Evolutionary conservation across 2,797 vertebrate species (phyloP).

Genomic region (Notoglanidium macrostoma): DNA sequence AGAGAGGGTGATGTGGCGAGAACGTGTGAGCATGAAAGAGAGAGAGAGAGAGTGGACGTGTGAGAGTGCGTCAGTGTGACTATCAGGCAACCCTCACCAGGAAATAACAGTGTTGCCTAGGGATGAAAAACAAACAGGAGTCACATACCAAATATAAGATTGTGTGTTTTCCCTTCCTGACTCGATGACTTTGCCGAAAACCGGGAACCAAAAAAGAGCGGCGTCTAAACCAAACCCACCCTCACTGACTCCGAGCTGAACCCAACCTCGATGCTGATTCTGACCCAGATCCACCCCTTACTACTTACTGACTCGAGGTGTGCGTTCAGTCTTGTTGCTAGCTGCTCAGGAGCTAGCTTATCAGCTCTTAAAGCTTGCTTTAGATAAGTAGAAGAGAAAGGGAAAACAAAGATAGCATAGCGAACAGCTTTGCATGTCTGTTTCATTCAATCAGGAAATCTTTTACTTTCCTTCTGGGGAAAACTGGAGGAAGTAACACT

Average conservation of each 20-base stretch:
- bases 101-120: constrained; percentile 68
- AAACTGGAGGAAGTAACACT: not conserved
- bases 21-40: not conserved
- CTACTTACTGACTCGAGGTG: constrained; percentile 22
- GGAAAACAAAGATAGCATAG: constrained; percentile 30
- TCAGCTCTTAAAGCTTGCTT: constrained; percentile 37
- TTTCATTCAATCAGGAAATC: constrained; percentile 9
- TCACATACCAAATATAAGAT: constrained; percentile 57
- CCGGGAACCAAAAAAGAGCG: constrained; percentile 21
- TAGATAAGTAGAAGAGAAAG: constrained; percentile 41
- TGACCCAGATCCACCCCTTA: not conserved
- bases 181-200: constrained; percentile 35
- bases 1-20: not conserved
- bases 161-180: constrained; percentile 49
- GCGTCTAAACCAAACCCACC: constrained; percentile 18
- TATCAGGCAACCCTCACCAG: constrained; percentile 59
- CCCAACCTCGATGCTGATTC: not conserved
- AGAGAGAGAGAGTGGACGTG: constrained; percentile 11
- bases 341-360: constrained; percentile 31
- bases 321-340: not conserved
- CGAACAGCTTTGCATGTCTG: not conserved
- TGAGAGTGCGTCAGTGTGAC: constrained; percentile 53
- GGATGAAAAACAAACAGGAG: constrained; percentile 63
- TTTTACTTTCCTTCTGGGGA: constrained; percentile 11
- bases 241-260: constrained; percentile 12